phyloP scores from a whole-genome alignment of 2,888 invertebrate genomes.

The Drosophila putrida region DNA sequence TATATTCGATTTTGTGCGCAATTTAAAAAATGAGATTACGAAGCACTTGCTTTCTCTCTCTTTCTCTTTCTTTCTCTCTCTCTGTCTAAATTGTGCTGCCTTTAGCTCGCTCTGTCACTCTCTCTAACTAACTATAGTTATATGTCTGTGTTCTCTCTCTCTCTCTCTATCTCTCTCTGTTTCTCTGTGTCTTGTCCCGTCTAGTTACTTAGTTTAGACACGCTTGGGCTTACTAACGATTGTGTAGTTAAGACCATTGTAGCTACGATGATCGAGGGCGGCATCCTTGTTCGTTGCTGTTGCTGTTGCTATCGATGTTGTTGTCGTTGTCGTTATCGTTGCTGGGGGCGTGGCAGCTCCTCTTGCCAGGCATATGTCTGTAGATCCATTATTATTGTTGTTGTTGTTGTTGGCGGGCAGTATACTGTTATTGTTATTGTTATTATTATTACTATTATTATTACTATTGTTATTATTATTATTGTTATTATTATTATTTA shows the following conservation, averaged over 20 bases:
- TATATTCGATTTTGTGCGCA: constrained; percentile 39
- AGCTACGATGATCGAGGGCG: constrained; percentile 89
- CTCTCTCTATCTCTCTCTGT: constrained; percentile 1
- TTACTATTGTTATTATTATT: constrained; percentile 17
- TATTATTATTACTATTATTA: constrained; percentile 22
- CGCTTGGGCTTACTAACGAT: constrained; percentile 94
- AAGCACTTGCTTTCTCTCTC: background rate
- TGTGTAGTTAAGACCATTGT: constrained; percentile 93
- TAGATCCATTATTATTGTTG: constrained; percentile 10
- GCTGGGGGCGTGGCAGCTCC: constrained; percentile 38
- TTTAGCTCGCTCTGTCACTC: constrained; percentile 9
- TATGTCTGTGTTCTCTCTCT: constrained; percentile 56
- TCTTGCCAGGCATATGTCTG: constrained; percentile 22
- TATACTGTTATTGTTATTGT: constrained; percentile 32
- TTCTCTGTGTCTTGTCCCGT: background rate
- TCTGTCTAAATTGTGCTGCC: constrained; percentile 14
- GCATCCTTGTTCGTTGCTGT: constrained; percentile 64
- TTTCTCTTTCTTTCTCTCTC: background rate
- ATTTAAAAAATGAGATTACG: constrained; percentile 22
- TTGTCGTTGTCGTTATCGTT: constrained; percentile 28
- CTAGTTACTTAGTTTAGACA: constrained; percentile 86
- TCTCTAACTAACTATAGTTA: constrained; percentile 26
- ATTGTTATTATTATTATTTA: constrained; percentile 25
- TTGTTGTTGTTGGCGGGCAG: constrained; percentile 49
- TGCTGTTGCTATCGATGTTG: constrained; percentile 11